Conservation (phyloP, 1,140 invertebrate species). For the Lepidurus couesii region DNA sequence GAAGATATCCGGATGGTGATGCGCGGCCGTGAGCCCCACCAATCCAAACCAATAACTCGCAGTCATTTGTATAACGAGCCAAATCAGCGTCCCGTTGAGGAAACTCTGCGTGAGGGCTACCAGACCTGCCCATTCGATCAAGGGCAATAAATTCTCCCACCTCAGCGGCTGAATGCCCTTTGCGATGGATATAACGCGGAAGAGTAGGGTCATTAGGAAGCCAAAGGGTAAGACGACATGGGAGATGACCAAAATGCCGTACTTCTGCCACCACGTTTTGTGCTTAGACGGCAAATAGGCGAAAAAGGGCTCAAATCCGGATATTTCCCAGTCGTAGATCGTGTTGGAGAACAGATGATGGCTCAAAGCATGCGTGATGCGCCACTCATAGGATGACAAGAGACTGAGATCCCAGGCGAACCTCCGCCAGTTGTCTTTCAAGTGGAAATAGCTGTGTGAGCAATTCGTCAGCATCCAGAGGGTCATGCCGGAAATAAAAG, state of each 20-base stretch:
- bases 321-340: slow-evolving; percentile 62
- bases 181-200: slow-evolving; percentile 33
- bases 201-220: slow-evolving; percentile 41
- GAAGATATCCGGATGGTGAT: slow-evolving; percentile 44
- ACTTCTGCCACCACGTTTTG: slow-evolving; percentile 46
- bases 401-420: slow-evolving; percentile 67
- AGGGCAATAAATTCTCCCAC: slow-evolving; percentile 38
- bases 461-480: slow-evolving; percentile 54
- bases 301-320: slow-evolving; percentile 61
- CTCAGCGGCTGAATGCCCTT: slow-evolving; percentile 35
- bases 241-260: slow-evolving; percentile 52
- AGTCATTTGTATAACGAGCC: slow-evolving; percentile 37
- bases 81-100: slow-evolving; percentile 32
- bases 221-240: slow-evolving; percentile 42
- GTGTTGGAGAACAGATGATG: slow-evolving; percentile 78
- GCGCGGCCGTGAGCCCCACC: slow-evolving; percentile 40
- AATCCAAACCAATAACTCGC: slow-evolving; percentile 37
- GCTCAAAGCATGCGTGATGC: slow-evolving; percentile 67
- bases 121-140: slow-evolving; percentile 34
- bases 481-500: slow-evolving; percentile 50
- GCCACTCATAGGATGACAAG: slow-evolving; percentile 64
- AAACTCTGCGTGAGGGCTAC: slow-evolving; percentile 25
- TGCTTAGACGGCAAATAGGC: slow-evolving; percentile 55
- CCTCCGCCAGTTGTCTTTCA: slow-evolving; percentile 72
- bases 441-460: slow-evolving; percentile 77